Conservation (phyloP, 2,888 invertebrate species). For the Tetranychus piercei region DNA sequence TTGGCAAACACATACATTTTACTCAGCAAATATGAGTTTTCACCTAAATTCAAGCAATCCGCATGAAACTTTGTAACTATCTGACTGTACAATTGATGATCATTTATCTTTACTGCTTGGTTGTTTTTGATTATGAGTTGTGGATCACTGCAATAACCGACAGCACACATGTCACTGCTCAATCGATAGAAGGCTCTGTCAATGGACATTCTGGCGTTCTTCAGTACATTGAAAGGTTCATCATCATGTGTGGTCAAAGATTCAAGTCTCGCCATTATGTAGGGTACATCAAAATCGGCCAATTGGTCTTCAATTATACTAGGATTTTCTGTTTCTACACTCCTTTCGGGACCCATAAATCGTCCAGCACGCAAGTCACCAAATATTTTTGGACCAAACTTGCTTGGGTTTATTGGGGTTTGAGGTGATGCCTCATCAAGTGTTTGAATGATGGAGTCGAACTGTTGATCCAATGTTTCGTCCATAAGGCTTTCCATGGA, state of each 20-base stretch:
- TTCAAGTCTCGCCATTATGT: background rate
- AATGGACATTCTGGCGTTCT: background rate
- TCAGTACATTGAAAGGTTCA: background rate
- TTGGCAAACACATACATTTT: background rate
- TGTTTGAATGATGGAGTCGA: background rate
- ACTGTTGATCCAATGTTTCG: background rate
- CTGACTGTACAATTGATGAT: background rate
- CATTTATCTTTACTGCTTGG: background rate
- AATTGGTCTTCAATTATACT: background rate
- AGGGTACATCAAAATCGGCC: background rate
- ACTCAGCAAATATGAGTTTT: background rate
- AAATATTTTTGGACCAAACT: background rate
- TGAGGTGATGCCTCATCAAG: background rate
- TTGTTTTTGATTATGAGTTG: background rate
- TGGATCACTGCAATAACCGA: background rate
- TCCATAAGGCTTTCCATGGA: background rate
- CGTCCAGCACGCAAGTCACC: background rate
- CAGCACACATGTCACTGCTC: background rate
- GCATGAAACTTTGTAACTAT: background rate
- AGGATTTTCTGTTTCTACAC: background rate
- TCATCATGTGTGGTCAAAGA: background rate
- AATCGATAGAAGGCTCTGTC: background rate
- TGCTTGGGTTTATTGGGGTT: background rate
- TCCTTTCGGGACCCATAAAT: background rate
- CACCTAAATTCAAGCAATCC: background rate